A percentile compares a stretch with the other conserved stretches of the same genome.
Conservation (phyloP, 2,888 invertebrate species). For the Macaria notata region DNA sequence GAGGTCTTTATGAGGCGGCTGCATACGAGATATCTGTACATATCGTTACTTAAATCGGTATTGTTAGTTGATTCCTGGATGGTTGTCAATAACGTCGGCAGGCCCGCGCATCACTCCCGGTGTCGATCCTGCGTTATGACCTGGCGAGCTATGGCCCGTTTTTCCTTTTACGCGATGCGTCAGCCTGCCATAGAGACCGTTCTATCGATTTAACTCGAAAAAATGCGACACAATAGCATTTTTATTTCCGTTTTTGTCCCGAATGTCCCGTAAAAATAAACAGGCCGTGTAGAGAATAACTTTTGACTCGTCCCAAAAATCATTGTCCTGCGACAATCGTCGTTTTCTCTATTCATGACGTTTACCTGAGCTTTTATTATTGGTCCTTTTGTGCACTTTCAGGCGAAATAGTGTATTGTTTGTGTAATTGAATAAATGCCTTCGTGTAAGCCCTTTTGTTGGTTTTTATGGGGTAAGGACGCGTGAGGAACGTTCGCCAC, state of each 20-base stretch:
- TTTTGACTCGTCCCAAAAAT: constrained; percentile 74
- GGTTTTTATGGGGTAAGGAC: constrained; percentile 42
- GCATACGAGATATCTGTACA: constrained; percentile 32
- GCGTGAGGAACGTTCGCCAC: constrained; percentile 19
- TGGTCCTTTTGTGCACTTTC: constrained; percentile 68
- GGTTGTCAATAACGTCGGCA: constrained; percentile 2
- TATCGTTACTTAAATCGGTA: constrained; percentile 43
- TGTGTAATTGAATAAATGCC: constrained; percentile 79
- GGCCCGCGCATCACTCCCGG: neutral
- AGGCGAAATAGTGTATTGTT: constrained; percentile 71
- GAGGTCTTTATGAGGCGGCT: constrained; percentile 19
- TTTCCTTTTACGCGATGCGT: constrained; percentile 46
- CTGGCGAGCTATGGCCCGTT: constrained; percentile 37
- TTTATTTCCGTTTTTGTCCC: constrained; percentile 43
- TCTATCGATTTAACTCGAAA: constrained; percentile 57
- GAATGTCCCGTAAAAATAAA: constrained; percentile 62
- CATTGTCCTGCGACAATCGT: constrained; percentile 66
- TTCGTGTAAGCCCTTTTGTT: constrained; percentile 58
- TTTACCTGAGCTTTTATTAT: constrained; percentile 68
- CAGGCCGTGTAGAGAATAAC: constrained; percentile 59
- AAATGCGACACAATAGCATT: constrained; percentile 51
- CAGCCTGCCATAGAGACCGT: constrained; percentile 39
- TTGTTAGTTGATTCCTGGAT: constrained; percentile 2
- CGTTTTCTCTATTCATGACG: constrained; percentile 65
- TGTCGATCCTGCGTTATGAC: constrained; percentile 29